Percentiles rank a stretch among this genome's conserved stretches.
phyloP scores from a whole-genome alignment of 2,113 vertebrate genomes.

The Elaphurus davidianus region DNA sequence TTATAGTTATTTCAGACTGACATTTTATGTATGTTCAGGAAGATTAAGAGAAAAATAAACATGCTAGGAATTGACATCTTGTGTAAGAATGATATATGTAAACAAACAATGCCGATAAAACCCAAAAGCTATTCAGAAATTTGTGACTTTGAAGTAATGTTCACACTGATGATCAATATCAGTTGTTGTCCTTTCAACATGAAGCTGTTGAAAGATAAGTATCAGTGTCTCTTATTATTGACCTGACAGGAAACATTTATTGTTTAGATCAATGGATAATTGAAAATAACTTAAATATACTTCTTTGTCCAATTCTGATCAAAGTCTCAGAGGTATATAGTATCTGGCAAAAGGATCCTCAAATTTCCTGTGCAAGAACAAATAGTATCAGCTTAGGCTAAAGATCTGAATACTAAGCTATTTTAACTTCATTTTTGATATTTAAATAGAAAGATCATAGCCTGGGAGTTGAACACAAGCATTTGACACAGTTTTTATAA shows the following conservation, averaged over 20 bases:
- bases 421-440: neutral
- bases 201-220: neutral
- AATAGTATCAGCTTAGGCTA: neutral
- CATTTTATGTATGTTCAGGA: neutral
- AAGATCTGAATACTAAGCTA: neutral
- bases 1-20: constrained; percentile 4
- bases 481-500: neutral
- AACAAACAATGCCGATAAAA: constrained; percentile 11
- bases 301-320: neutral
- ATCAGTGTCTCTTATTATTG: neutral
- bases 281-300: neutral
- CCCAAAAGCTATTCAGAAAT: neutral
- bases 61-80: neutral
- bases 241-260: neutral
- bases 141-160: neutral
- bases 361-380: neutral
- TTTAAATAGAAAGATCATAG: neutral
- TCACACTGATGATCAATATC: neutral
- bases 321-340: neutral
- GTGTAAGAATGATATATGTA: neutral
- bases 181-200: neutral
- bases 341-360: neutral
- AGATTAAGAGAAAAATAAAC: constrained; percentile 17
- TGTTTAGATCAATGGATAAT: neutral
- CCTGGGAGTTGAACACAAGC: neutral